Evolutionary conservation across 2,797 vertebrate species (phyloP).

Genomic region (Lerista edwardsae): DNA sequence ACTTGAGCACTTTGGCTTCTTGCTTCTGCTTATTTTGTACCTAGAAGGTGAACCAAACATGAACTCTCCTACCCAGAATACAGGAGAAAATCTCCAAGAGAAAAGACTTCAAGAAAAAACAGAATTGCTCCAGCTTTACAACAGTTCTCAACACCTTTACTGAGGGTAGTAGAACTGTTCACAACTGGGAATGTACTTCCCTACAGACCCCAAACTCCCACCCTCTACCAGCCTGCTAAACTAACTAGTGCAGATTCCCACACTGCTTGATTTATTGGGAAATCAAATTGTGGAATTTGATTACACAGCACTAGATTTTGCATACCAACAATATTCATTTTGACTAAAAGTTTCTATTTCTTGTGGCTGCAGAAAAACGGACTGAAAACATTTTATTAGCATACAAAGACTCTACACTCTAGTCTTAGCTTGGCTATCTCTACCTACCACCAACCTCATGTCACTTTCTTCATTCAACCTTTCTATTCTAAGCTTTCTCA

Average conservation of each 20-base stretch:
- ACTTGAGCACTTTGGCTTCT: constrained; percentile 85
- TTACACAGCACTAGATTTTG: background rate
- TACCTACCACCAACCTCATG: background rate
- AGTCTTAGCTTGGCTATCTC: background rate
- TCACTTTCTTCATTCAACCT: background rate
- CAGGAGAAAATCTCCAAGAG: background rate
- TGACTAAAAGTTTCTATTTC: background rate
- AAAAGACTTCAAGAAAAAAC: constrained; percentile 37
- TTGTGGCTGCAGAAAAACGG: background rate
- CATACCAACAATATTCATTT: background rate
- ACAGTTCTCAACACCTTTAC: background rate
- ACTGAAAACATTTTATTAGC: background rate
- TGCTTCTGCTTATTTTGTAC: constrained; percentile 90
- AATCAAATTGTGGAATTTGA: background rate
- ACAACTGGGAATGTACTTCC: background rate
- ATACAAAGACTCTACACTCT: background rate
- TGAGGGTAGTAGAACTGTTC: background rate
- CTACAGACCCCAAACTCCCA: background rate
- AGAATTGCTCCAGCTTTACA: background rate
- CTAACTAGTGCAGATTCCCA: background rate
- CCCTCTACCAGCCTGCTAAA: background rate
- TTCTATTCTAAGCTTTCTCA: background rate
- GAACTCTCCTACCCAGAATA: background rate
- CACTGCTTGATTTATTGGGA: background rate
- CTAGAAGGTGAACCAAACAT: constrained; percentile 69